These are phyloP conservation scores for Trilocha varians DNA, from an alignment of 2,888 invertebrate genomes.

Conservation along the genomic window DNA sequence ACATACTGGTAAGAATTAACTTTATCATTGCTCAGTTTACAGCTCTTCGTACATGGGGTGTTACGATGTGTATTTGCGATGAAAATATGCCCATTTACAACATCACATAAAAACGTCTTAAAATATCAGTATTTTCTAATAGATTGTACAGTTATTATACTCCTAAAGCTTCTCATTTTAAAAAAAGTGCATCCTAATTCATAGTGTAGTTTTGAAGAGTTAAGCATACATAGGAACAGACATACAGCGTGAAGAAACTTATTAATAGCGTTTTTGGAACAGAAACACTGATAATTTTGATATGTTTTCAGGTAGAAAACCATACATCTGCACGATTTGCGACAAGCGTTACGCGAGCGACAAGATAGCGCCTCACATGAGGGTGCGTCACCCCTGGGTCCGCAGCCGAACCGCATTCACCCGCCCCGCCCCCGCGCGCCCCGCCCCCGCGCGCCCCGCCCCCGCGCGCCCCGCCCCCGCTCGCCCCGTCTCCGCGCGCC, in stretches of 20 bases:
- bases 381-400: slow-evolving; percentile 22
- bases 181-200: too few relatives aligned
- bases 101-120: too few relatives aligned
- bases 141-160: too few relatives aligned
- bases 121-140: too few relatives aligned
- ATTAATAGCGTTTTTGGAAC: too few relatives aligned
- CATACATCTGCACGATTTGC: slow-evolving; percentile 50
- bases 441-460: slow-evolving; percentile 16
- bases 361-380: slow-evolving; percentile 46
- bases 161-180: too few relatives aligned
- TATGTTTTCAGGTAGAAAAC: slow-evolving; percentile 39
- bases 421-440: slow-evolving; percentile 15
- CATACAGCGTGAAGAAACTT: too few relatives aligned
- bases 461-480: slow-evolving; percentile 21
- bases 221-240: background rate
- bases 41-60: too few relatives aligned
- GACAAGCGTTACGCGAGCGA: slow-evolving; percentile 50
- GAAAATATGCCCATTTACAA: too few relatives aligned
- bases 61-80: too few relatives aligned
- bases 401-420: slow-evolving; percentile 17
- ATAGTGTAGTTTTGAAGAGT: background rate
- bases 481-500: slow-evolving; percentile 13
- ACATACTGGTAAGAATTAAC: slow-evolving; percentile 47
- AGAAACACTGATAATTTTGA: too few relatives aligned
- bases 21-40: too few relatives aligned